Base-by-base conservation (phyloP, 2,888 invertebrate genomes). In the Rhagonycha fulva region DNA sequence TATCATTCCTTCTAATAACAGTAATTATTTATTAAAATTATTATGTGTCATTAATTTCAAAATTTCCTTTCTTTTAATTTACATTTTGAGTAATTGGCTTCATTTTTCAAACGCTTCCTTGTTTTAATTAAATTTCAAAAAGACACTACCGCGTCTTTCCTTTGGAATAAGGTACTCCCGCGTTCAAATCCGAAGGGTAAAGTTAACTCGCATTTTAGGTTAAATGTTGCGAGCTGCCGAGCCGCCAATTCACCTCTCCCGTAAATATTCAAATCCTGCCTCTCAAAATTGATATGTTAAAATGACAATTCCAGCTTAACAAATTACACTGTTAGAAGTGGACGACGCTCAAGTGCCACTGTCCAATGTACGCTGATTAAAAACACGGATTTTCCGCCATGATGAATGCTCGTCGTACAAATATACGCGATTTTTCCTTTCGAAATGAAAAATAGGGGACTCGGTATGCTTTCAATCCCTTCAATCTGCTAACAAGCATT, bases 1-100 rank as follows among this genome's bases (percentile, higher is more conserved):
- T 71, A 78, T 78, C 76, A 76, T 74, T 73, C 69, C 66, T 76
- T 71, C 68, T 74, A 76, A 78, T 78, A 24, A 75, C 74, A 60
- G 69, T 76, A 69, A 73, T 76, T 75, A 74, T 68, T 71, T 74
- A 71, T 76, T 78, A 72, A 30, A 47, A 32, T 67, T 32, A 67
- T 72, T 66, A 72, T 60, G 47, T 19, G 32, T 26, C 28, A 68
- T 30, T 68, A 68, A 30, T 63, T 63, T 63, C 19, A 10, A 63
- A 24, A 23, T 63, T 63, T 23, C 12, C 63, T 19, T n/a, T 63
- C 19, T 23, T 63, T 68, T 71, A 75, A 71, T 75, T 75, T 68
- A 61, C 75, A 71, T 75, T 71, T 30, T 71, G 75, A 75, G 71
- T 71, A 75, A 71, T 74, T 74, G 19, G 14, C 19, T n/a, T 47